Evolutionary conservation across 2,888 invertebrate species (phyloP), one percentile per base, ranked within the genome.

Genomic region (Trachelus troglodyta): DNA sequence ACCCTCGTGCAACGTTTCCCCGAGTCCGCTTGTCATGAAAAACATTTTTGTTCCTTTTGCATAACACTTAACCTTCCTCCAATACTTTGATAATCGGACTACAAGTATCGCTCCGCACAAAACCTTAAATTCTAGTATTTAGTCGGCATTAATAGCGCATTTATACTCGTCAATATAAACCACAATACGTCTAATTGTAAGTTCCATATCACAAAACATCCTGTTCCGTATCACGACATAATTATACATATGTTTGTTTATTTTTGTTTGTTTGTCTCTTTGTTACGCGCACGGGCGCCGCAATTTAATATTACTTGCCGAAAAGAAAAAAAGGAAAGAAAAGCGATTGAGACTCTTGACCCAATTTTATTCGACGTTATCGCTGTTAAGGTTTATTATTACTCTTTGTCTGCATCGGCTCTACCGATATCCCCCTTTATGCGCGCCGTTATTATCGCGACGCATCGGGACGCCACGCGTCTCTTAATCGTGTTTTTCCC

Each of bases 171-270:
- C 74, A 34, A 74, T 74, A 74, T 74, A 74, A 74, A 74, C 74
- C 74, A 74, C 74, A 37, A 74, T 74, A 74, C 23, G 30, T 74
- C 74, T 74, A 56, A 56, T 56, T 56, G 56, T 56, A 74, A 34
- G 37, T 76, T 85, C 86, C 86, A 84, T 87, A 87, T 87, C 87
- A 87, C 87, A 89, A 88, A 85, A 87, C 87, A 88, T 87, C 85
- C 85, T 86, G 85, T 86, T 86, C 85, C 84, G 85, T 88, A 87
- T 88, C 88, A 88, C 87, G 85, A 86, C 83, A 86, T 83, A 83
- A 79, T 78, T 74, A 74, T 71, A 71, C 34, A 71, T 34, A 15
- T 71, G 71, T 23, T 71, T 71, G 15, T 71, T 71, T 69, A 4
- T 34, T 71, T 71, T 71, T n/a, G 71, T 71, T 71, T 15, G 33